These are phyloP conservation scores for Heteromyza rotundicornis DNA, from an alignment of 2,888 invertebrate species.

Conservation along the genomic window DNA sequence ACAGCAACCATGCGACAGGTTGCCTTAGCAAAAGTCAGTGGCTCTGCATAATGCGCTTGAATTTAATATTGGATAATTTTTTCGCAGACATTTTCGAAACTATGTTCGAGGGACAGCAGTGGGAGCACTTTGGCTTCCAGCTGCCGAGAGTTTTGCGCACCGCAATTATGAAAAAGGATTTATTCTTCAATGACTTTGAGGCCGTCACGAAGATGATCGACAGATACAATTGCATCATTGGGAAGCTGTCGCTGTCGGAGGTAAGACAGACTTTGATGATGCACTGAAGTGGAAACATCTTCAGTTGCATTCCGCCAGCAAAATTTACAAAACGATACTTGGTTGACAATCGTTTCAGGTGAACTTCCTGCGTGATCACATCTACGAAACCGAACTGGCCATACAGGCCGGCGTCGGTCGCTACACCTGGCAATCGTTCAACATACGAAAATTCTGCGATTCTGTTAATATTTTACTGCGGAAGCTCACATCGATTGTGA, in stretches of 20 bases:
- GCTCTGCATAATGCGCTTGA: too few species aligned
- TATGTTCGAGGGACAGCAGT: slow-evolving; percentile 75
- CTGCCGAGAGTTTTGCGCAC: slow-evolving; percentile 66
- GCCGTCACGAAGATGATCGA: slow-evolving; percentile 67
- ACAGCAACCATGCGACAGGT: neutral
- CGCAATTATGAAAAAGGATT: slow-evolving; percentile 64
- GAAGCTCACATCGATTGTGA: slow-evolving; percentile 69
- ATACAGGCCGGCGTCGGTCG: slow-evolving; percentile 82
- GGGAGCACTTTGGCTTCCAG: slow-evolving; percentile 73
- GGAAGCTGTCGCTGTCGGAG: slow-evolving; percentile 75
- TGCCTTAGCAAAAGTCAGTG: too few species aligned
- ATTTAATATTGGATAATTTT: too few species aligned
- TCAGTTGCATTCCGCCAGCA: too few species aligned
- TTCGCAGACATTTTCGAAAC: slow-evolving; percentile 68
- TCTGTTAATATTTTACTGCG: slow-evolving; percentile 68
- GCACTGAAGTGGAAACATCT: neutral
- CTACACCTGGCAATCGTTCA: slow-evolving; percentile 86
- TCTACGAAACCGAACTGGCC: slow-evolving; percentile 75
- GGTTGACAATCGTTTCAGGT: slow-evolving; percentile 60
- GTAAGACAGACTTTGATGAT: too few species aligned
- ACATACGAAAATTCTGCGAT: slow-evolving; percentile 75
- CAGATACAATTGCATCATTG: slow-evolving; percentile 71
- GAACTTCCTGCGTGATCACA: slow-evolving; percentile 71
- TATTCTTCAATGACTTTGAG: slow-evolving; percentile 71
- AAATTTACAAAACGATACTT: too few species aligned